Base-by-base conservation (phyloP, 1,140 invertebrate species). In the Gryllus bimaculatus region DNA sequence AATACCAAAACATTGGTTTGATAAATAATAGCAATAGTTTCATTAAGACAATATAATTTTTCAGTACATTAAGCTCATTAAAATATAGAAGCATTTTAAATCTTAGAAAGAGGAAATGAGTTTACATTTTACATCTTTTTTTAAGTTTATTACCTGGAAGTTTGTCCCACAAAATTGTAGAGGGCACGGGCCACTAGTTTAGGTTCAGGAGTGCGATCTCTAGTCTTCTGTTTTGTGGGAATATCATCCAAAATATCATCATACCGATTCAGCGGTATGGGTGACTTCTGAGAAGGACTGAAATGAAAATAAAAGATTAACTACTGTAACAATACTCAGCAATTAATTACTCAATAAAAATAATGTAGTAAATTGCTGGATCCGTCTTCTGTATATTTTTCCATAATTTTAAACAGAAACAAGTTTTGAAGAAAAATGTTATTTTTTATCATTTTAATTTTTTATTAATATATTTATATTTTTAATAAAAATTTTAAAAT, bases 91-190 rank as follows among this genome's bases (percentile, higher is more conserved):
- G 26, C 5, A 39, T 5, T 2, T 39, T 39, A 39, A 2, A 39
- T 39, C 26, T 39, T 39, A 2, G 1, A 39, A 39, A 39, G 26
- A 39, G 26, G 5, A 39, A 39, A 2, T 39, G 26, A 39, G 1
- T 39, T 39, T 39, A 39, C 26, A 39, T 39, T 39, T 39, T 5
- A 39, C 1, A 39, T 2, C 26, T 39, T 39, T 2, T n/a, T 39
- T 39, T 39, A 39, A 39, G 5, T 39, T 39, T 39, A n/a, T 47
- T 84, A 89, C 88, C 87, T 88, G 54, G 92, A 87, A 48, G 94
- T 93, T 86, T 96, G 95, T 73, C 95, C 95, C 82, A 93, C 92
- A 86, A 98, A 99, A 83, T 94, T 96, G 85, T 95, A 98, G 66
- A 98, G 87, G 6, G 95, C 96, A 83, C 92, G 89, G 3, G 96